A percentile compares a stretch with the other conserved stretches of the same genome.
These are phyloP conservation scores for Noctua janthe DNA, from an alignment of 2,888 invertebrate species.

Conservation along the genomic window DNA sequence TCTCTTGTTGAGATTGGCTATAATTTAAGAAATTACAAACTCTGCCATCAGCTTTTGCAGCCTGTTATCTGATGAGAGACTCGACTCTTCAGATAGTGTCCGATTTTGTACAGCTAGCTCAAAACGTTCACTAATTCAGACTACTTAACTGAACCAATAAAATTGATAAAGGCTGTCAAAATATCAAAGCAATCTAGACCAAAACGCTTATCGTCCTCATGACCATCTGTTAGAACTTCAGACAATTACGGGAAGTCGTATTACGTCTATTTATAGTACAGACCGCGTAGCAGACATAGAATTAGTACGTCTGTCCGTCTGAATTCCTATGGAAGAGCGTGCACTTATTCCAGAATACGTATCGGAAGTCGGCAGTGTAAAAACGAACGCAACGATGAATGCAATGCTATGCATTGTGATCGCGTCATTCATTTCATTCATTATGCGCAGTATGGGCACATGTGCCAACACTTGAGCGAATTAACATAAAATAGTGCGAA, in stretches of 20 bases:
- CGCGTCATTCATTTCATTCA: slow-evolving; percentile 31
- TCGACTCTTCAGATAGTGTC: neutral
- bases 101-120: neutral
- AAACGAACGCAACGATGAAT: slow-evolving; percentile 5
- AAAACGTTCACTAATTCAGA: neutral
- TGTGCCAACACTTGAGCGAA: slow-evolving; percentile 38
- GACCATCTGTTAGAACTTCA: neutral
- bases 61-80: neutral
- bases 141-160: neutral
- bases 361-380: slow-evolving; percentile 52
- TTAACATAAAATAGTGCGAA: slow-evolving; percentile 39
- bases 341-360: slow-evolving; percentile 44
- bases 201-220: neutral
- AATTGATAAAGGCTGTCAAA: neutral
- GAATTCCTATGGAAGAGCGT: slow-evolving; percentile 51
- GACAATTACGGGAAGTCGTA: slow-evolving; percentile 39
- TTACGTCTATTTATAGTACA: slow-evolving; percentile 40
- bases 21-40: neutral
- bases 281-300: slow-evolving; percentile 23
- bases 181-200: neutral
- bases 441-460: slow-evolving; percentile 27
- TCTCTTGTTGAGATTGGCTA: neutral
- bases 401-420: slow-evolving; percentile 39
- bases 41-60: neutral
- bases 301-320: slow-evolving; percentile 36